These are phyloP conservation scores for Bucorvus abyssinicus DNA, from an alignment of 2,797 vertebrate species.

Conservation along the genomic window DNA sequence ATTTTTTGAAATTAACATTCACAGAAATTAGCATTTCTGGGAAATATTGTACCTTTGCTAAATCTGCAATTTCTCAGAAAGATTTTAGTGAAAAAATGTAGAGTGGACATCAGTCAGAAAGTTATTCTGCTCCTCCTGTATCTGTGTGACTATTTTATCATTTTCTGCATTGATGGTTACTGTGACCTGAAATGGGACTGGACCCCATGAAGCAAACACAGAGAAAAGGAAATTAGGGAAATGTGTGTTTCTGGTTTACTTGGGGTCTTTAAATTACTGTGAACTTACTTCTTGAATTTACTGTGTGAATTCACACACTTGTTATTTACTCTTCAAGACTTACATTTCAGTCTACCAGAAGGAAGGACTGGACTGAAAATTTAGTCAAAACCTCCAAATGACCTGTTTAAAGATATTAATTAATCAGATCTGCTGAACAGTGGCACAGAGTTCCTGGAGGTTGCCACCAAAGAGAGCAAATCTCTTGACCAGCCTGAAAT, in stretches of 20 bases:
- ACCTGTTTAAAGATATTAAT: not conserved
- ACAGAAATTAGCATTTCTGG: not conserved
- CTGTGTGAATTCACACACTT: not conserved
- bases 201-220: not conserved
- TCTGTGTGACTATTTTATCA: not conserved
- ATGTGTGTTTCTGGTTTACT: not conserved
- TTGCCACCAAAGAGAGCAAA: not conserved
- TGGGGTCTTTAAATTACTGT: not conserved
- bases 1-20: not conserved
- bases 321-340: not conserved
- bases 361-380: not conserved
- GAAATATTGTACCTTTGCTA: not conserved
- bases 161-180: not conserved
- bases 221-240: not conserved
- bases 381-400: not conserved
- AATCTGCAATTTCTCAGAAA: not conserved
- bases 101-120: not conserved
- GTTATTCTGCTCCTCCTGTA: not conserved
- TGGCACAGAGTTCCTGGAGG: not conserved
- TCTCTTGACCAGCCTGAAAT: not conserved
- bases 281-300: not conserved
- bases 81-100: not conserved
- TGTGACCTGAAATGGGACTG: not conserved
- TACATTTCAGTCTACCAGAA: not conserved
- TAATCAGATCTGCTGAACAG: not conserved